These are phyloP conservation scores for Scaptomyza flava DNA, from an alignment of 2,888 invertebrate species.

Conservation along the genomic window DNA sequence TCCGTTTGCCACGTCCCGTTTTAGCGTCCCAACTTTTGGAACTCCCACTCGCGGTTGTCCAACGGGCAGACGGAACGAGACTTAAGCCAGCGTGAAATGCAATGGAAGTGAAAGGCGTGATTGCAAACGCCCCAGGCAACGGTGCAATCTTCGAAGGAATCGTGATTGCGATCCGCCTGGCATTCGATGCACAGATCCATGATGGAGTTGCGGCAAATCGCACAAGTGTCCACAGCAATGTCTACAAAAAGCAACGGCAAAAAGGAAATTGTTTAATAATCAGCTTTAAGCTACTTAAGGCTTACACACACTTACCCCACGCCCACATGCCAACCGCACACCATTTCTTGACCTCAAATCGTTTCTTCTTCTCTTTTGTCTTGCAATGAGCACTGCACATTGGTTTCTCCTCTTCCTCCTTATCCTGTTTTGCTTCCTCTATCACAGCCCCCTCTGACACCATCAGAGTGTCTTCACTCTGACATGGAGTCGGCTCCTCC, in stretches of 20 bases:
- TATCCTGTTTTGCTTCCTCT: neutral
- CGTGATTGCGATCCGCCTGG: constrained; percentile 86
- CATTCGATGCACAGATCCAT: constrained; percentile 61
- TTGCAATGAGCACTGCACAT: constrained; percentile 40
- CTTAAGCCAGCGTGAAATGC: constrained; percentile 99
- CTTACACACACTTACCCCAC: constrained; percentile 89
- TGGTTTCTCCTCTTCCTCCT: constrained; percentile 37
- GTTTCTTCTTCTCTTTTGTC: constrained; percentile 88
- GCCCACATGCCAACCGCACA: constrained; percentile 99
- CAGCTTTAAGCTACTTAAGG: constrained; percentile 47
- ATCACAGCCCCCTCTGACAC: neutral
- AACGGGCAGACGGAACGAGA: constrained; percentile 99
- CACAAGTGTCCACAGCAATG: constrained; percentile 84
- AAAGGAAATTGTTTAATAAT: constrained; percentile 66
- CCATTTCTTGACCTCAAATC: constrained; percentile 99
- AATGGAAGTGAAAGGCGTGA: constrained; percentile 99
- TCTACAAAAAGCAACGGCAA: constrained; percentile 85
- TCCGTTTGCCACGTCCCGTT: too few relatives aligned
- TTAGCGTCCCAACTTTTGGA: constrained; percentile 93
- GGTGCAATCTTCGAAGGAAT: constrained; percentile 98
- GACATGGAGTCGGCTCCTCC: neutral
- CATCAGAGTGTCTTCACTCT: neutral
- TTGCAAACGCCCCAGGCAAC: constrained; percentile 99
- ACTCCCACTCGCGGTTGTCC: constrained; percentile 99
- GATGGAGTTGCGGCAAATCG: constrained; percentile 58